A percentile compares a stretch with the other conserved stretches of the same genome.
These are phyloP conservation scores for Pachypanchax playfairii DNA, from an alignment of 2,113 vertebrate genomes.

Conservation along the genomic window DNA sequence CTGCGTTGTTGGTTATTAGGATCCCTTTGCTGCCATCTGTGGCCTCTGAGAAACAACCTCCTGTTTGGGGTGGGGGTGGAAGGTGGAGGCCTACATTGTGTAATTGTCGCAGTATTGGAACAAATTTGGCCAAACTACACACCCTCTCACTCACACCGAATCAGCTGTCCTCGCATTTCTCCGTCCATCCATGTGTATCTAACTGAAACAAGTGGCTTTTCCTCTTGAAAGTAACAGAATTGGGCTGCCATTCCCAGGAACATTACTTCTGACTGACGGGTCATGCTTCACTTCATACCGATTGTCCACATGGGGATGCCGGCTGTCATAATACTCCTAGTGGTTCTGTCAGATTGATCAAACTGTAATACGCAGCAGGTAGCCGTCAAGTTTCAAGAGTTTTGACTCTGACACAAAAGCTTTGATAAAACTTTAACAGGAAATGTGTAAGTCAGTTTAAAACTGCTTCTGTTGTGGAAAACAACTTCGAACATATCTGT, in stretches of 20 bases:
- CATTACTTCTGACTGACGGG: conserved; percentile 58
- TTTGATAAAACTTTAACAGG: conserved; percentile 13
- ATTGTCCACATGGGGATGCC: conserved; percentile 49
- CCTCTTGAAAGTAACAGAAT: conserved; percentile 50
- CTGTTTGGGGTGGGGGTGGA: conserved; percentile 11
- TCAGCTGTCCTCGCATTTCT: conserved; percentile 52
- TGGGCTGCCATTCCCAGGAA: conserved; percentile 49
- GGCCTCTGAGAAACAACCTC: conserved; percentile 50
- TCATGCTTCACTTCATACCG: conserved; percentile 47
- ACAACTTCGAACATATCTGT: not conserved
- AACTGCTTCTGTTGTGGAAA: not conserved
- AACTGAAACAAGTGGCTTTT: conserved; percentile 63
- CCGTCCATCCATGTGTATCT: conserved; percentile 63
- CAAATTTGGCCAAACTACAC: conserved; percentile 32
- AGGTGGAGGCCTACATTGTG: conserved; percentile 8
- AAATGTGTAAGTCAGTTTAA: conserved; percentile 1
- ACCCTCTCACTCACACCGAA: conserved; percentile 34
- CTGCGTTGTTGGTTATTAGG: conserved; percentile 72
- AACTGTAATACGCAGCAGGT: conserved; percentile 4
- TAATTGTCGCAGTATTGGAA: conserved; percentile 43
- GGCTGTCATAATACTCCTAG: conserved; percentile 42
- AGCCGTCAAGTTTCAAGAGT: conserved; percentile 14
- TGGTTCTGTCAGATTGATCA: conserved; percentile 26
- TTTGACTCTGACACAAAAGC: not conserved
- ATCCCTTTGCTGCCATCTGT: conserved; percentile 67